Percentiles rank a stretch among this genome's conserved stretches.
Conservation (phyloP, 2,797 vertebrate genomes). For the Hybognathus amarus region DNA sequence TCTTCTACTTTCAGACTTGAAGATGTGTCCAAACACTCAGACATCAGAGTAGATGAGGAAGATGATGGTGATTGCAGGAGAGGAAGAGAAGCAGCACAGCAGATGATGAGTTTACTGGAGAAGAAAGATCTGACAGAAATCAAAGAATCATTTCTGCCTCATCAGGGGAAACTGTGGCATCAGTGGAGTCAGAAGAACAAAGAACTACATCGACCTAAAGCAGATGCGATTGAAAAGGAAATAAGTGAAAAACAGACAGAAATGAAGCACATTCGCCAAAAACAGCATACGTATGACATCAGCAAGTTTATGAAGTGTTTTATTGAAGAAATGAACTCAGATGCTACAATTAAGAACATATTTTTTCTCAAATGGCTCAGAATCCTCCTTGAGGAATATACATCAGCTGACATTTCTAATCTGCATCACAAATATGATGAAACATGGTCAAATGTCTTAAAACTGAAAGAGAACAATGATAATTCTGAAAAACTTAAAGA, state of each 20-base stretch:
- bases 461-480: background rate
- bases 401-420: background rate
- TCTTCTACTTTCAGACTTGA: background rate
- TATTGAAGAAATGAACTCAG: background rate
- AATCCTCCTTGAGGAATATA: background rate
- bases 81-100: too few relatives aligned
- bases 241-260: background rate
- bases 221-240: background rate
- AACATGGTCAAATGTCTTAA: background rate
- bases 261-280: background rate
- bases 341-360: background rate
- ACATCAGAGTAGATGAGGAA: too few relatives aligned
- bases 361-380: background rate
- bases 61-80: too few relatives aligned
- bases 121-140: too few relatives aligned
- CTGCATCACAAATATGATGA: background rate
- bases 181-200: constrained; percentile 6
- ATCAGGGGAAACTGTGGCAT: background rate
- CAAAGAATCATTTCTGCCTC: too few relatives aligned
- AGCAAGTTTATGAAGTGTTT: background rate
- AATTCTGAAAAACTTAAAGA: background rate
- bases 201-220: background rate
- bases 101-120: too few relatives aligned
- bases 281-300: background rate
- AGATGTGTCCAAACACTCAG: too few relatives aligned